Evolutionary conservation across 2,888 invertebrate species (phyloP).

Genomic region (Abrostola tripartita): DNA sequence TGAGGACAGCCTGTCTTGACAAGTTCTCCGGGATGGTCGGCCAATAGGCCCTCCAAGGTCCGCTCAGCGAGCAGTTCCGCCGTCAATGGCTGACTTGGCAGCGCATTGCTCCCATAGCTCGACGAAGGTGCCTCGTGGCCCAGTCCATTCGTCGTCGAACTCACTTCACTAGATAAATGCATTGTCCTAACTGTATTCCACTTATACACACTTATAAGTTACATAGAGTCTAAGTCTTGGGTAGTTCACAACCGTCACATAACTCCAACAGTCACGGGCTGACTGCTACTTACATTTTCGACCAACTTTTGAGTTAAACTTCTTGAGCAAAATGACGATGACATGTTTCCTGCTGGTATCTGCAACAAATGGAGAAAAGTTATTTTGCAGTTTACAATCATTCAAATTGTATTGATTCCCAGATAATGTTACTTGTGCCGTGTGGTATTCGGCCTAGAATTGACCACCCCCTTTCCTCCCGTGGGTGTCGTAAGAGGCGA

Average conservation of each 20-base stretch:
- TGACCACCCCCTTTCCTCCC: no score
- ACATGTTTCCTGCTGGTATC: slow-evolving; percentile 43
- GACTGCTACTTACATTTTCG: slow-evolving; percentile 25
- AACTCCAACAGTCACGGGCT: slow-evolving; percentile 59
- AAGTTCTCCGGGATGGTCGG: slow-evolving; percentile 97
- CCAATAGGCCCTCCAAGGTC: slow-evolving; percentile 94
- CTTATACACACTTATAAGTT: slow-evolving; percentile 56
- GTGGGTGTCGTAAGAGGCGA: no score
- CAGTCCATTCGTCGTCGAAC: slow-evolving; percentile 90
- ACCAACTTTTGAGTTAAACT: slow-evolving; percentile 26
- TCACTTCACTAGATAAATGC: slow-evolving; percentile 94
- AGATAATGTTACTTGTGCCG: no score
- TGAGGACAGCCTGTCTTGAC: slow-evolving; percentile 98
- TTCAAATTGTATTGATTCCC: no score
- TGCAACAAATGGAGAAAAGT: slow-evolving; percentile 29
- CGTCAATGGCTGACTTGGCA: slow-evolving; percentile 90
- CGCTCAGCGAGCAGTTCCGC: slow-evolving; percentile 95
- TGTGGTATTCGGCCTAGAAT: no score
- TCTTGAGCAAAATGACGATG: slow-evolving; percentile 43
- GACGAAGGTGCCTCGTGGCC: slow-evolving; percentile 85
- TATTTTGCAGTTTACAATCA: no score
- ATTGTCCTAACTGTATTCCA: slow-evolving; percentile 80
- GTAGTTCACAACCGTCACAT: slow-evolving; percentile 77
- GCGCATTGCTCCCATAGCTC: slow-evolving; percentile 73
- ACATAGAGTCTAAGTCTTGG: slow-evolving; percentile 49